phyloP scores from a whole-genome alignment of 2,888 invertebrate species.

The Stratiomys singularior region DNA sequence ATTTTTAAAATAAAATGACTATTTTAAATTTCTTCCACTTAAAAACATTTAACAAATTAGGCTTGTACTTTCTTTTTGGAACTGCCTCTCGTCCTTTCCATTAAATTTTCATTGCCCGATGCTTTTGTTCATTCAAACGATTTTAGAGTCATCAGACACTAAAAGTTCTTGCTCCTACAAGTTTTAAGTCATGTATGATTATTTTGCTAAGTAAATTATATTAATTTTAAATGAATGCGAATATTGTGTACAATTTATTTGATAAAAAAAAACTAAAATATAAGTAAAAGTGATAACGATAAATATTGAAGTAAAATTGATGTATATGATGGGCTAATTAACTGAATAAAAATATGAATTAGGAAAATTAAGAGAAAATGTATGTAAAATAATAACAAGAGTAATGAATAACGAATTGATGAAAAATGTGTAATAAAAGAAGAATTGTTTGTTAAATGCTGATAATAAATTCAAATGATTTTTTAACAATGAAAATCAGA shows the following conservation, averaged over 20 bases:
- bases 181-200: background rate
- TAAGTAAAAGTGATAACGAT: constrained; percentile 31
- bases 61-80: too few relatives aligned
- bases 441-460: constrained; percentile 31
- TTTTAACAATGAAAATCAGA: too few relatives aligned
- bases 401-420: background rate
- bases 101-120: too few relatives aligned
- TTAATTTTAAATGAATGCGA: constrained; percentile 13
- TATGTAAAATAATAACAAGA: constrained; percentile 21
- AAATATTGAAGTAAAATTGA: constrained; percentile 20
- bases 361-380: constrained; percentile 10
- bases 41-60: too few relatives aligned
- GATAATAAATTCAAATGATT: constrained; percentile 26
- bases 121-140: too few relatives aligned
- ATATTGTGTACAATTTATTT: constrained; percentile 18
- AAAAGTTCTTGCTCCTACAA: too few relatives aligned
- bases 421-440: constrained; percentile 29
- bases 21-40: too few relatives aligned
- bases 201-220: constrained; percentile 1
- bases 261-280: background rate
- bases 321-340: background rate
- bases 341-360: background rate
- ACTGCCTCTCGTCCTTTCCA: too few relatives aligned
- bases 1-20: too few relatives aligned
- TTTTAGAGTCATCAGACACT: too few relatives aligned